Base-by-base conservation (phyloP, 2,888 invertebrate species). In the Parasteatoda lunata region DNA sequence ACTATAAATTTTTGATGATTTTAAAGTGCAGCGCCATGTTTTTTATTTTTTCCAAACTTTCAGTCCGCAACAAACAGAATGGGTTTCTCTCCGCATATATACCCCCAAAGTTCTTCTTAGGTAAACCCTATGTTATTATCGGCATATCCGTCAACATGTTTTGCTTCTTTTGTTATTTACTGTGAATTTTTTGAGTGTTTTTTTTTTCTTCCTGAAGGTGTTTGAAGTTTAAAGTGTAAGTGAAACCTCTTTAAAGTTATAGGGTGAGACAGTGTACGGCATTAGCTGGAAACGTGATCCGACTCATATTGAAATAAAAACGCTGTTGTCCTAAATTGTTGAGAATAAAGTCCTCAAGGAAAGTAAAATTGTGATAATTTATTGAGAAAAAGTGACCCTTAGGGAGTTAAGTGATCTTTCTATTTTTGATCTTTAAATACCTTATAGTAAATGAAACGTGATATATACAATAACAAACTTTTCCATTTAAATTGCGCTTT, bases 1-100 rank as follows among this genome's bases (percentile, higher is more conserved):
- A 75, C 85, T 73, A 87, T 87, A 82, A 77, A 87, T 87, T 87
- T 87, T 87, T 87, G 86, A 87, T 87, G 86, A 87, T 82, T 87
- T 87, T 87, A 87, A 87, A 87, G 86, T 87, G 86, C 86, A 77
- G 51, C 86, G 69, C 73, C 77, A 72, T 87, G 86, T 87, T 77
- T 80, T 30, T 30, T 30, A 30, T 30, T 30, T 30, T 79, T 80
- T 76, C 47, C 47, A 45, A 59, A 59, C 59, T 59, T n/a, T 66
- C 54, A 80, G 76, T 80, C 80, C 84, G 76, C 79, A 79, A 85
- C 79, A 85, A 75, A 76, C 79, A 76, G 84, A 68, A 75, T 85
- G 84, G 70, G 71, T 64, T 30, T 48, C 51, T 72, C 47, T 73
- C 80, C 80, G 47, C 80, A 80, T 73, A 54, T 65, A 47, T 65